Evolutionary conservation across 2,888 invertebrate genomes (phyloP).

Genomic region (Thecocarcelia acutangulata): DNA sequence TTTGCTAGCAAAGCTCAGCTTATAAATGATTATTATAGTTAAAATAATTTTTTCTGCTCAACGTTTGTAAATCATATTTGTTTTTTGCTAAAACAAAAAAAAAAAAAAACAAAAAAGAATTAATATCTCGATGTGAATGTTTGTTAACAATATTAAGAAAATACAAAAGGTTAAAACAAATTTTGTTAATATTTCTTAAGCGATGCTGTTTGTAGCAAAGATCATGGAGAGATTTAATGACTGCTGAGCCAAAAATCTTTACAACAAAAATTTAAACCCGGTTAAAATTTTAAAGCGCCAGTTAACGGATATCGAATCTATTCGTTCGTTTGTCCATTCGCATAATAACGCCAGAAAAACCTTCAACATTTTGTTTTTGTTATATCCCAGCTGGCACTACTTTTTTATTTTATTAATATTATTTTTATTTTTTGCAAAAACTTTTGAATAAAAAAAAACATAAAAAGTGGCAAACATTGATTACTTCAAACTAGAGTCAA

Average conservation of each 20-base stretch:
- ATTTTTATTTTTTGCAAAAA: neutral
- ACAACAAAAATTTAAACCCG: conserved; percentile 39
- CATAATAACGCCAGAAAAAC: too few species aligned
- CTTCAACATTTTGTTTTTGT: too few species aligned
- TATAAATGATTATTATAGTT: neutral
- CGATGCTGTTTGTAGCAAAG: conserved; percentile 61
- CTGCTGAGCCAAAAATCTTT: conserved; percentile 65
- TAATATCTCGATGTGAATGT: conserved; percentile 70
- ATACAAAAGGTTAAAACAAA: conserved; percentile 39
- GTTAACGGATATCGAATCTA: too few species aligned
- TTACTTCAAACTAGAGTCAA: conserved; percentile 2
- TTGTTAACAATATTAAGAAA: conserved; percentile 58
- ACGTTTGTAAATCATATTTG: conserved; percentile 25
- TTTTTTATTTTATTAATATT: too few species aligned
- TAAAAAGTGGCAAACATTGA: conserved; percentile 63
- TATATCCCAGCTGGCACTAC: too few species aligned
- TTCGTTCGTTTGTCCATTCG: conserved; percentile 11
- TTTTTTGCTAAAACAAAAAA: neutral
- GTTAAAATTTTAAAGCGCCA: conserved; percentile 11
- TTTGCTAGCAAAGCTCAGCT: conserved; percentile 59
- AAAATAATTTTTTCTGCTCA: conserved; percentile 22
- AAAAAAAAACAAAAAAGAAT: conserved; percentile 12
- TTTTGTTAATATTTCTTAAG: conserved; percentile 56
- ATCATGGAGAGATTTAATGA: conserved; percentile 74
- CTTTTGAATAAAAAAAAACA: conserved; percentile 26